Conservation (phyloP, 2,113 vertebrate species). For the Rallus limicola region DNA sequence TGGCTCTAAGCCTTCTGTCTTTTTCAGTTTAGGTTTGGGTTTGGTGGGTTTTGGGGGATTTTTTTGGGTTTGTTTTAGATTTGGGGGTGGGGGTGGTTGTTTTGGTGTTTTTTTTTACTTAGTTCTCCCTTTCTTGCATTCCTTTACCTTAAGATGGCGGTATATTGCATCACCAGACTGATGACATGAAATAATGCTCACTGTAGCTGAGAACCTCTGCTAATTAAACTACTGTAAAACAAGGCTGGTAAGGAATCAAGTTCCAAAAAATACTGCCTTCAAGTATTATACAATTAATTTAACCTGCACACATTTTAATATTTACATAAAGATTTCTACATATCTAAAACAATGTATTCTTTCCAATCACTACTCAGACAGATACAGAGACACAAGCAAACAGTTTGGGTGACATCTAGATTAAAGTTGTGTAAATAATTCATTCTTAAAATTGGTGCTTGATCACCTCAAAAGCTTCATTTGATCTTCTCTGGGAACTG, state of each 20-base stretch:
- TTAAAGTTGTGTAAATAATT: constrained; percentile 40
- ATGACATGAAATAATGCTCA: accelerated
- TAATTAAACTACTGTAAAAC: not conserved
- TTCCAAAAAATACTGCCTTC: not conserved
- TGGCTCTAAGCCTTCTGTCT: not conserved
- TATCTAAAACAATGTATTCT: not conserved
- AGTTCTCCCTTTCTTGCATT: not conserved
- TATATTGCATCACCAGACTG: not conserved
- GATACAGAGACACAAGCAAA: not conserved
- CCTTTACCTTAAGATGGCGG: not conserved
- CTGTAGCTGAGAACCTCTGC: not conserved
- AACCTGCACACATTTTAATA: not conserved
- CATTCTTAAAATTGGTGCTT: constrained; percentile 31
- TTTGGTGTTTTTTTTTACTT: not conserved
- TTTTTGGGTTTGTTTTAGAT: too few relatives aligned
- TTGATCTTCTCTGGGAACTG: constrained; percentile 27
- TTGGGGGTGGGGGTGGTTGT: too few relatives aligned
- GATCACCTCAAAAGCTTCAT: constrained; percentile 41
- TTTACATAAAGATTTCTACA: not conserved
- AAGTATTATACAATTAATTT: not conserved
- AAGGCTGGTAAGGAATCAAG: not conserved
- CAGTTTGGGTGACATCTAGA: not conserved
- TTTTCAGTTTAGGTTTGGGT: not conserved
- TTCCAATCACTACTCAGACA: not conserved
- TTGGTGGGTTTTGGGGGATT: too few relatives aligned